These are phyloP conservation scores for Drosophila suzukii DNA, from an alignment of 1,140 invertebrate genomes.

Conservation along the genomic window DNA sequence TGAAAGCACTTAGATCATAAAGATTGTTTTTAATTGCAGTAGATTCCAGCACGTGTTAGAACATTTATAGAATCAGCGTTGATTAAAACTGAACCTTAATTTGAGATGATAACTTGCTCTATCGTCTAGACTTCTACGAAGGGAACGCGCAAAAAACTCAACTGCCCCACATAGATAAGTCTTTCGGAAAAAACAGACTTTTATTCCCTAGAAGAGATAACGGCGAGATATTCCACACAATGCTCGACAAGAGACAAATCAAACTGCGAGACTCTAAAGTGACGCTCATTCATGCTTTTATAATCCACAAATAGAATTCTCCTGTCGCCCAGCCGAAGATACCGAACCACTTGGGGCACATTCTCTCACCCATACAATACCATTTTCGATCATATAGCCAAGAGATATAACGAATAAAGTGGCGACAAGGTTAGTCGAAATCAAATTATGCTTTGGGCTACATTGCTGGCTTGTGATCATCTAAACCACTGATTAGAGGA, in stretches of 20 bases:
- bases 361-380: background rate
- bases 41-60: too few relatives aligned
- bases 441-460: conserved; percentile 50
- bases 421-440: conserved; percentile 49
- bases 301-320: conserved; percentile 42
- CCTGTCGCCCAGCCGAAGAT: conserved; percentile 24
- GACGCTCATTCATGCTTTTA: conserved; percentile 50
- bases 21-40: too few relatives aligned
- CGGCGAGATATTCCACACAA: conserved; percentile 2
- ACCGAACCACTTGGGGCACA: conserved; percentile 4
- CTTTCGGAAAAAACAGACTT: conserved; percentile 28
- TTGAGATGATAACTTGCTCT: background rate
- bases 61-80: too few relatives aligned
- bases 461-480: conserved; percentile 34
- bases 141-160: conserved; percentile 19
- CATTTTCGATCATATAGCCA: conserved; percentile 5
- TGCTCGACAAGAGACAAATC: conserved; percentile 16
- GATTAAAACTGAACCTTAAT: background rate
- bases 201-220: conserved; percentile 32
- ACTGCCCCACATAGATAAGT: conserved; percentile 28
- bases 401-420: conserved; percentile 40
- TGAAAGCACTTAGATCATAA: background rate
- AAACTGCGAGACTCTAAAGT: conserved; percentile 7
- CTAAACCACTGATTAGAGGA: conserved; percentile 32
- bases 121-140: conserved; percentile 4